A percentile compares a stretch with the other conserved stretches of the same genome.
phyloP scores from a whole-genome alignment of 2,888 invertebrate species.

The Drosophila barbarae region DNA sequence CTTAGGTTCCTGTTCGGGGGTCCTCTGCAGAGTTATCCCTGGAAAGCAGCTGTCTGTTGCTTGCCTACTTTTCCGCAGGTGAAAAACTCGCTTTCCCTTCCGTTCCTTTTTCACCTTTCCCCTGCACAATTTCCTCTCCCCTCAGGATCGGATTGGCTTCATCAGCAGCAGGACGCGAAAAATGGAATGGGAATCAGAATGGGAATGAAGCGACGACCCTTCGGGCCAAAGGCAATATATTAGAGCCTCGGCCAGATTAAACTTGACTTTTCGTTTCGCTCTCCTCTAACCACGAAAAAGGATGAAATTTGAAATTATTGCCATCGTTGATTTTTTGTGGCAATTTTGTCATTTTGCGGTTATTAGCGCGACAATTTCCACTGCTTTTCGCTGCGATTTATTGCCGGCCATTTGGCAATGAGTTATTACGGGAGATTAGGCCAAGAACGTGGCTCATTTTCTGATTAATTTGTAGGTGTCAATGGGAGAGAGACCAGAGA shows the following conservation, averaged over 20 bases:
- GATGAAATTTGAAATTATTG: constrained; percentile 46
- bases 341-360: constrained; percentile 46
- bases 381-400: constrained; percentile 40
- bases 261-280: constrained; percentile 49
- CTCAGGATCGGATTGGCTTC: constrained; percentile 68
- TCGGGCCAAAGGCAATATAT: constrained; percentile 50
- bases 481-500: constrained; percentile 39
- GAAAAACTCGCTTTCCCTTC: constrained; percentile 8
- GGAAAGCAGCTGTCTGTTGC: constrained; percentile 66
- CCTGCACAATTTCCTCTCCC: constrained; percentile 7
- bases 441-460: constrained; percentile 41
- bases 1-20: neutral
- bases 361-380: constrained; percentile 51
- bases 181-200: neutral
- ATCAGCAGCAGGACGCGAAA: constrained; percentile 42
- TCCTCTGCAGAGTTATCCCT: constrained; percentile 14
- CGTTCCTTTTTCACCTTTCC: neutral
- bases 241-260: constrained; percentile 55
- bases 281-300: constrained; percentile 7
- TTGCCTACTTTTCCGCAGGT: constrained; percentile 53
- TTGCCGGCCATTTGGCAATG: constrained; percentile 50
- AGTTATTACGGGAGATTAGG: constrained; percentile 64
- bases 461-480: constrained; percentile 70
- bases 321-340: constrained; percentile 45
- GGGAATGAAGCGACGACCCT: constrained; percentile 23